phyloP scores from a whole-genome alignment of 2,888 invertebrate genomes.

The Tanypteryx hageni region DNA sequence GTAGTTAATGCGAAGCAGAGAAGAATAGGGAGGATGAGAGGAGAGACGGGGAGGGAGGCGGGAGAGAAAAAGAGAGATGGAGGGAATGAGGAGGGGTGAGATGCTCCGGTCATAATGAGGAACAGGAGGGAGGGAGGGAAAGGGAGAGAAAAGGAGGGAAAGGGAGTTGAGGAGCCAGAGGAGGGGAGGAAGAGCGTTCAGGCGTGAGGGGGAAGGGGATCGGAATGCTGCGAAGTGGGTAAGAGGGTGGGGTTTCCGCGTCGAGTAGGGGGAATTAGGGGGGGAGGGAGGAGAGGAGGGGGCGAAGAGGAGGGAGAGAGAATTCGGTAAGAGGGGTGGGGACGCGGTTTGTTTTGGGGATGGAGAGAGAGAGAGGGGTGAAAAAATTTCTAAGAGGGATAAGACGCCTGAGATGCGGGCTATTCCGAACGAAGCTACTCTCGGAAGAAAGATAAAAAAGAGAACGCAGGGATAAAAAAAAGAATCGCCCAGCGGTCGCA shows the following conservation, averaged over 20 bases:
- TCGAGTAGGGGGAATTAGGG: background rate
- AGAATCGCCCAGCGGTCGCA: background rate
- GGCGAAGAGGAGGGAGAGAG: no score
- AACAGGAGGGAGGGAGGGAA: background rate
- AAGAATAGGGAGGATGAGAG: slow-evolving; percentile 2
- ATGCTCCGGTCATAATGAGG: background rate
- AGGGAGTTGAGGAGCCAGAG: background rate
- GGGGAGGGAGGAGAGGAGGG: no score
- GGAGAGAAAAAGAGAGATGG: background rate
- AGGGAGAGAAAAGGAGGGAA: background rate
- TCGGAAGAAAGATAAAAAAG: background rate
- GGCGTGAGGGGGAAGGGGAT: background rate
- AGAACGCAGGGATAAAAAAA: background rate
- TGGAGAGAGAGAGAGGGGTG: background rate
- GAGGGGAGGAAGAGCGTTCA: background rate
- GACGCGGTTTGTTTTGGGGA: background rate
- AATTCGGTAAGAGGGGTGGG: background rate
- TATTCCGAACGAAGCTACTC: background rate
- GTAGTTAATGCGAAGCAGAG: background rate
- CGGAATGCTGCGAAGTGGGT: background rate
- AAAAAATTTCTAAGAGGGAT: background rate
- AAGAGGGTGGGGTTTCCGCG: background rate
- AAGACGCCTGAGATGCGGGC: background rate
- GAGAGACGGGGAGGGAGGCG: background rate
- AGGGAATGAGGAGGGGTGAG: background rate